Conservation (phyloP, 2,888 invertebrate genomes). For the Iphiclides podalirius region DNA sequence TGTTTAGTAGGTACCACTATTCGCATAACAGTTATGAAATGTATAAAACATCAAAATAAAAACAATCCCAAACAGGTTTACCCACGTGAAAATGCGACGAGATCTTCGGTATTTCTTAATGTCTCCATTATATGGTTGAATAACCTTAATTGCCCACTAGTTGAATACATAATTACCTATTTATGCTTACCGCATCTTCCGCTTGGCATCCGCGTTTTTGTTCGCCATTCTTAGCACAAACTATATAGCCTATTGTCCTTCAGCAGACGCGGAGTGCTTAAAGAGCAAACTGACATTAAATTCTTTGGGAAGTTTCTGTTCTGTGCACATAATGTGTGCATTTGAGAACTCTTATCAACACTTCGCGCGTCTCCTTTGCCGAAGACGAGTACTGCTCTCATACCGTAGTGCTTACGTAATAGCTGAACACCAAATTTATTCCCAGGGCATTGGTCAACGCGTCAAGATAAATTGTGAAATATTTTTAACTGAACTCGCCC, state of each 20-base stretch:
- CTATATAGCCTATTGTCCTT: constrained; percentile 24
- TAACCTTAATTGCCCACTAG: constrained; percentile 12
- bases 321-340: too few species aligned
- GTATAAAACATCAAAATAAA: not conserved
- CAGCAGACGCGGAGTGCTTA: constrained; percentile 13
- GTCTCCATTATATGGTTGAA: constrained; percentile 7
- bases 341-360: too few species aligned
- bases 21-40: too few species aligned
- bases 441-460: not conserved
- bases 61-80: not conserved
- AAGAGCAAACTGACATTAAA: constrained; percentile 15
- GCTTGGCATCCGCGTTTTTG: constrained; percentile 24
- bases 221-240: constrained; percentile 21
- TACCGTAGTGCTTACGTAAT: too few species aligned
- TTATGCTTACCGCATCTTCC: constrained; percentile 22
- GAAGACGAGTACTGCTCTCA: not conserved
- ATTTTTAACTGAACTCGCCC: not conserved
- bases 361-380: not conserved
- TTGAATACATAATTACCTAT: constrained; percentile 24
- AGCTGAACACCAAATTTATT: not conserved
- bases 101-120: constrained; percentile 3
- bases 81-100: constrained; percentile 8
- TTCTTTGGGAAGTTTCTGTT: constrained; percentile 16
- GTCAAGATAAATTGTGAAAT: constrained; percentile 4
- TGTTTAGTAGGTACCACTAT: too few species aligned